Percentiles rank a stretch among this genome's conserved stretches.
phyloP scores from a whole-genome alignment of 2,113 vertebrate species.

The Mormyrus iriodes region DNA sequence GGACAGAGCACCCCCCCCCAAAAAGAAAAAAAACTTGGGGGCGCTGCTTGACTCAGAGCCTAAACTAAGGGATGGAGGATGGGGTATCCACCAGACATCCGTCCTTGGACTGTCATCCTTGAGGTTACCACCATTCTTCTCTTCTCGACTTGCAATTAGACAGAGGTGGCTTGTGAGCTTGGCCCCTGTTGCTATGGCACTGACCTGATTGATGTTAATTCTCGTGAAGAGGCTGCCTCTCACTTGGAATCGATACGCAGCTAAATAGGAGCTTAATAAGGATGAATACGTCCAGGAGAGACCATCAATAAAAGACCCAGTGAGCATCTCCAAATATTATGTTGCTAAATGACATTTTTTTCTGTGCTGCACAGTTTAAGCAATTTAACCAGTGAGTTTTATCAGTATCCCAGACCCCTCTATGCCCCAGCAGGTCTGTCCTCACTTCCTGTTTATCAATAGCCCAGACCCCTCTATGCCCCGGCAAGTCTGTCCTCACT shows the following conservation, averaged over 20 bases:
- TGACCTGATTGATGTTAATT: constrained; percentile 13
- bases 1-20: background rate
- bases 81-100: background rate
- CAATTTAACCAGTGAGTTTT: background rate
- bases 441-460: background rate
- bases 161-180: background rate
- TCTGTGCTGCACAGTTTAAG: background rate
- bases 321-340: background rate
- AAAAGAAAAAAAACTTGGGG: too few relatives aligned
- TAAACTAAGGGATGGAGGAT: too few relatives aligned
- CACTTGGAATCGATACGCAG: background rate
- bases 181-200: constrained; percentile 7
- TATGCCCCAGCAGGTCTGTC: too few relatives aligned
- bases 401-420: too few relatives aligned
- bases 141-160: constrained; percentile 1
- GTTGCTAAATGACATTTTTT: background rate
- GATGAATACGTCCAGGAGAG: background rate
- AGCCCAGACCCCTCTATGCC: background rate
- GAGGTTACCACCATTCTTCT: constrained; percentile 25
- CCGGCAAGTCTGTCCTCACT: background rate
- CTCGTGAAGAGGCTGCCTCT: background rate
- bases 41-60: too few relatives aligned
- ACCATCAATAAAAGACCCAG: background rate
- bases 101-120: background rate
- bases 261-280: constrained; percentile 1